Evolutionary conservation across 2,888 invertebrate species (phyloP), one percentile per base, ranked within the genome.

Genomic region (Gari tellinella): DNA sequence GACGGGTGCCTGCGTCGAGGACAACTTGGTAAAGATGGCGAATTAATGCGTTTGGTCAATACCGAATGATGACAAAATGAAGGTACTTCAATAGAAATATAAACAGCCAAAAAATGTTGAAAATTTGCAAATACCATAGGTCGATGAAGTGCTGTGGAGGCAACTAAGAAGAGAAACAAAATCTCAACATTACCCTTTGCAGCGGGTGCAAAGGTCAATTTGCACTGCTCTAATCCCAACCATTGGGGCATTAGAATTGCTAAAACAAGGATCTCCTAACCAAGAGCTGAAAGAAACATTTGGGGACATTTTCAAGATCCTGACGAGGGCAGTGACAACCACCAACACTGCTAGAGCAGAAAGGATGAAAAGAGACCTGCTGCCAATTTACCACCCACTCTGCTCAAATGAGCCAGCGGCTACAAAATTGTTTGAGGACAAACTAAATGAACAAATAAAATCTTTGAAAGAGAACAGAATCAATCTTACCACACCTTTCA

Each of bases 231-330:
- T 49, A 19, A 51, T 61, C 21, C 61, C 61, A 12, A 15, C n/a
- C n/a, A n/a, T n/a, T n/a, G n/a, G n/a, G n/a, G n/a, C n/a, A n/a
- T n/a, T n/a, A n/a, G n/a, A n/a, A 38, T 49, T 17, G 48, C 21
- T 15, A 31, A 46, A 46, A 15, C 31, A 15, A 19, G n/a, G 21
- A 21, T 15, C 2, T 49, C 46, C 46, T n/a, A n/a, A n/a, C n/a
- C n/a, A n/a, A n/a, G 45, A 60, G 23, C 23, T 60, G 15, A 15
- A 12, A 21, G 61, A 61, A 17, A 21, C 40, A 21, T 21, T 21
- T 5, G 37, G 41, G 40, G 65, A 65, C 48, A 43, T 57, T 4
- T 65, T 65, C 31, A 65, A 65, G 37, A 55, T 65, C 15, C 31
- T 65, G 43, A 19, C 65, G 5, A 25, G 40, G 15, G n/a, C 23